Conservation (phyloP, 2,888 invertebrate genomes). For the Hypercompe scribonia region DNA sequence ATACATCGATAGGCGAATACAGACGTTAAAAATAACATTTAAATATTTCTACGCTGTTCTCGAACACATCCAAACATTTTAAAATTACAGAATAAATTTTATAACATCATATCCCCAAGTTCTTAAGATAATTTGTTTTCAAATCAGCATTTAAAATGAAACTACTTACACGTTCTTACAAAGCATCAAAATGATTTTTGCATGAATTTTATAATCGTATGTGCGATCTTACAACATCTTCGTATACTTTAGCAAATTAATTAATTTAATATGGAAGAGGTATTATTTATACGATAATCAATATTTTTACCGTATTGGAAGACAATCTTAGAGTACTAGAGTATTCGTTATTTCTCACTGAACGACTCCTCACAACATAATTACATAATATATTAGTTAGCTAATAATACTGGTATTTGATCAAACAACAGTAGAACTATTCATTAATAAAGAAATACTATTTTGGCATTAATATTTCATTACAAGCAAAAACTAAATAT, state of each 20-base stretch:
- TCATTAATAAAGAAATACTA: constrained; percentile 41
- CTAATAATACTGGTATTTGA: constrained; percentile 57
- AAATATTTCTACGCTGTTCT: no score
- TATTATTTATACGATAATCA: neutral
- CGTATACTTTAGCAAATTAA: neutral
- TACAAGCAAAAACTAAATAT: constrained; percentile 34
- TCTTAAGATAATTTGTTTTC: no score
- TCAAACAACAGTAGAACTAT: constrained; percentile 53
- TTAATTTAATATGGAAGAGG: neutral
- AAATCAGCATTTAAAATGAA: no score
- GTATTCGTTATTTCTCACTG: constrained; percentile 16
- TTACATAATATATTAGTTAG: constrained; percentile 45
- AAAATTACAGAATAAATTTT: no score
- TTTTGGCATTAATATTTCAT: constrained; percentile 45
- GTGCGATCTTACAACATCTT: neutral
- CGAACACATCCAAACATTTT: no score
- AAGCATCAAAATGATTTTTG: no score
- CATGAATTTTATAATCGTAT: neutral
- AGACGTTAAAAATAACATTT: no score
- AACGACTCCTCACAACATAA: constrained; percentile 29
- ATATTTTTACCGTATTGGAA: neutral
- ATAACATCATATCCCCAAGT: no score
- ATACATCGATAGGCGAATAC: no score
- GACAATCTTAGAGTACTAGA: neutral
- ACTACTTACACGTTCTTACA: no score